phyloP scores from a whole-genome alignment of 2,113 vertebrate species.

The Dasyprocta punctata region DNA sequence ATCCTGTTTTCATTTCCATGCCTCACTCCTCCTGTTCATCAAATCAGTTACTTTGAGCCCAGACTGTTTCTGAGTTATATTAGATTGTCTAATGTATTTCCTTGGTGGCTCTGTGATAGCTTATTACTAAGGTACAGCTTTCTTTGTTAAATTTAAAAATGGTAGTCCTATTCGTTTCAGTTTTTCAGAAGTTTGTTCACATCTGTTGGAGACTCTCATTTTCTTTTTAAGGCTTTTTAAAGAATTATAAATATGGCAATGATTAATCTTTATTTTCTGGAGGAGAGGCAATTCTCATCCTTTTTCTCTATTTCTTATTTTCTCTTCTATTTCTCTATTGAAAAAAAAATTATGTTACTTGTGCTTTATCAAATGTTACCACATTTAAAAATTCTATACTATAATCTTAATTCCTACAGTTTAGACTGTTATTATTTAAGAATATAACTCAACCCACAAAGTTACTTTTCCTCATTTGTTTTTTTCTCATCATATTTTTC shows the following conservation, averaged over 20 bases:
- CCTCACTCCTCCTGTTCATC: background rate
- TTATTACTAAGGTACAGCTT: background rate
- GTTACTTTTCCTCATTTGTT: background rate
- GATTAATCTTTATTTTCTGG: background rate
- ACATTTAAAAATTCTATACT: background rate
- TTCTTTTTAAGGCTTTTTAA: background rate
- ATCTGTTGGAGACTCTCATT: background rate
- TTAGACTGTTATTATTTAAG: background rate
- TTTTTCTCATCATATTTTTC: background rate
- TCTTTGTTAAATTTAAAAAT: background rate
- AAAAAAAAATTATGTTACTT: background rate
- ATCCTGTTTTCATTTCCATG: background rate
- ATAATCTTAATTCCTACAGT: background rate
- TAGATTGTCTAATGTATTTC: background rate
- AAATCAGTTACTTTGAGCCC: background rate
- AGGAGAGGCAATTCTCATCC: background rate
- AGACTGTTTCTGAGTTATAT: background rate
- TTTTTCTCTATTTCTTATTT: background rate
- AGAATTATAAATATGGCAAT: background rate
- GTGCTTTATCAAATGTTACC: background rate
- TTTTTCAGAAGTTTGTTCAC: background rate
- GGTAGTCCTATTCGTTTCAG: background rate
- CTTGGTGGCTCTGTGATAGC: background rate
- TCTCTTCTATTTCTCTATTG: background rate
- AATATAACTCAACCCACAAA: background rate